Evolutionary conservation across 2,113 vertebrate genomes (phyloP).

Genomic region (Grallaria varia): DNA sequence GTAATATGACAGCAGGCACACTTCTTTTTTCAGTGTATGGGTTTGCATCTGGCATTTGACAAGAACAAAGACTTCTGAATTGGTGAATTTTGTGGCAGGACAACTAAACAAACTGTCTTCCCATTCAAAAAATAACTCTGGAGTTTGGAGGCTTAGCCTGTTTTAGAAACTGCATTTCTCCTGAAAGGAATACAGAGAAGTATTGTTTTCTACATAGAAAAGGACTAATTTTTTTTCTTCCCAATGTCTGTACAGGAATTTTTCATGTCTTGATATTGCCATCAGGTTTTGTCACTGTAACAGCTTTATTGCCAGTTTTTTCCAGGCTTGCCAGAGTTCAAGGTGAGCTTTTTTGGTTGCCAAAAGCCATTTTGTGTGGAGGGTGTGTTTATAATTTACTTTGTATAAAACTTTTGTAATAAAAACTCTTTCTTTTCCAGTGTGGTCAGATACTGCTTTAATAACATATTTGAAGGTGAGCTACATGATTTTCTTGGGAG

Average conservation of each 20-base stretch:
- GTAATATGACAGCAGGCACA: neutral
- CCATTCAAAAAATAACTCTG: neutral
- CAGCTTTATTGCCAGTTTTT: neutral
- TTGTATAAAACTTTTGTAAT: slow-evolving; percentile 27
- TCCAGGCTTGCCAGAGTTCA: neutral
- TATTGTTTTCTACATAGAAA: neutral
- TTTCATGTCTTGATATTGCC: neutral
- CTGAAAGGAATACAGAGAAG: neutral
- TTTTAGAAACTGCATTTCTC: neutral
- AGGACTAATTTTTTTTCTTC: neutral
- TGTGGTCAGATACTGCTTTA: neutral
- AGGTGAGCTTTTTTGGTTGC: neutral
- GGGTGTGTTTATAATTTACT: neutral
- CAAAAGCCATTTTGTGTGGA: neutral
- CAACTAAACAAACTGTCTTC: neutral
- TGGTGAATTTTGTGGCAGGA: neutral
- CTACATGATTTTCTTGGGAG: rapidly evolving
- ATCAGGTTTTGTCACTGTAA: neutral
- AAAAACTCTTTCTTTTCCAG: neutral
- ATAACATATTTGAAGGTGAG: neutral
- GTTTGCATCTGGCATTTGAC: neutral
- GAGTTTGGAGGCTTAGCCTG: neutral
- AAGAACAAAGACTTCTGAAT: neutral
- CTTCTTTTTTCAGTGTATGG: neutral
- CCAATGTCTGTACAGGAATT: neutral